Evolutionary conservation across 2,888 invertebrate species (phyloP).

Genomic region (Leucophenga montana): DNA sequence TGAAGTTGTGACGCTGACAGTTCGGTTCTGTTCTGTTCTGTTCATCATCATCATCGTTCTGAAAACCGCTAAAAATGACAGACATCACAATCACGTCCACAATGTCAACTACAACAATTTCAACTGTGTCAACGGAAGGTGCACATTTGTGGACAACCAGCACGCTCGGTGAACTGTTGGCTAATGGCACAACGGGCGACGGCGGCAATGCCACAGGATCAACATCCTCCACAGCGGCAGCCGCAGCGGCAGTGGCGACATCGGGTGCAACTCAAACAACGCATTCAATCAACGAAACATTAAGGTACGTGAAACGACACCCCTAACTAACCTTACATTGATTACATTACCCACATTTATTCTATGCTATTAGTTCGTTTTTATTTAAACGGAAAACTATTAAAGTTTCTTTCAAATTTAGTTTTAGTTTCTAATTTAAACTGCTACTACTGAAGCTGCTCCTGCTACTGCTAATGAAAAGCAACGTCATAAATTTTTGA

Average conservation of each 20-base stretch:
- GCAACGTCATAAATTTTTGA: too few relatives aligned
- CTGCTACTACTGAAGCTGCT: neutral
- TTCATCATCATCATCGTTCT: too few relatives aligned
- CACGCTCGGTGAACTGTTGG: neutral
- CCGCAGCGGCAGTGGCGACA: neutral
- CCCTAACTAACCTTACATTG: neutral
- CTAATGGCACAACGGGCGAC: constrained; percentile 6
- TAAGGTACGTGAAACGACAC: constrained; percentile 30
- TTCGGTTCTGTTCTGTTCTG: too few relatives aligned
- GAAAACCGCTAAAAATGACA: constrained; percentile 17
- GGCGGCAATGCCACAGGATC: constrained; percentile 15
- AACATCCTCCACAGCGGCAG: constrained; percentile 24
- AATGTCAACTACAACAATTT: neutral
- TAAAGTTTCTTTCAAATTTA: constrained; percentile 7
- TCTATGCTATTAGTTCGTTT: neutral
- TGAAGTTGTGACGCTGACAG: too few relatives aligned
- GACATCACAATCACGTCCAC: constrained; percentile 7
- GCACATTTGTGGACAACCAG: constrained; percentile 14
- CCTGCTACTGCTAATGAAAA: neutral
- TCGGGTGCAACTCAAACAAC: constrained; percentile 15
- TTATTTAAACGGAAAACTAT: constrained; percentile 6
- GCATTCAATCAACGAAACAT: constrained; percentile 39
- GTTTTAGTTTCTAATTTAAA: neutral
- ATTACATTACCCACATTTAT: too few relatives aligned
- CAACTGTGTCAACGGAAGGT: neutral